Base-by-base conservation (phyloP, 2,113 vertebrate genomes). In the Datnioides undecimradiatus region DNA sequence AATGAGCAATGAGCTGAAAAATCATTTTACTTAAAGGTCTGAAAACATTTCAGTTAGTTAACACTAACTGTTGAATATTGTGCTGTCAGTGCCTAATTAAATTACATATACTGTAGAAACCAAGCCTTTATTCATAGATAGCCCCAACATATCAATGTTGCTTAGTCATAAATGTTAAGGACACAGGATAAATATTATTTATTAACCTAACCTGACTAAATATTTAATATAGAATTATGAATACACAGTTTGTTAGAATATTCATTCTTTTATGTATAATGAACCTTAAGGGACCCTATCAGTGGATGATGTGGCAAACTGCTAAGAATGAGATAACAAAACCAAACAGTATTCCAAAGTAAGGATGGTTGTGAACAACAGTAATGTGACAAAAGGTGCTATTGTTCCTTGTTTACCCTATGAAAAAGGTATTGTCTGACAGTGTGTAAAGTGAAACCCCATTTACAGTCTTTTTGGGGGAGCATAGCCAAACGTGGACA, bases 381-480 rank as follows among this genome's bases (percentile, higher is more conserved):
- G 16, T 58, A 8, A 36, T 49, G 66, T 34, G 12, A 74, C 82
- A 84, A 82, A 87, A n/a, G n/a, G 76, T 59, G 57, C 16, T 12
- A 77, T 57, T 80, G 77, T 63, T 68, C 46, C 17, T 54, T 63
- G 69, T 79, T 86, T 66, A 76, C 77, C 65, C 45, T 82, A 73
- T 82, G 48, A 76, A 83, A 83, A 40, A 77, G 58, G 68, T 76
- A 76, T 87, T 87, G 70, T 79, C n/a, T 38, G 49, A 55, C 9
- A 17, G 59, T 16, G 25, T 77, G 63, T 31, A 25, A 38, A 62
- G 72, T 49, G 55, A 83, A 84, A 73, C 9, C 77, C 59, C 67
- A 66, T 80, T 63, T 82, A 59, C 34, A 65, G 74, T 80, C 17
- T 85, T 87, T n/a, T 89, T 83, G 38, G 70, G 58, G 29, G n/a